Base-by-base conservation (phyloP, 2,888 invertebrate genomes). In the Platycheirus rosarum region DNA sequence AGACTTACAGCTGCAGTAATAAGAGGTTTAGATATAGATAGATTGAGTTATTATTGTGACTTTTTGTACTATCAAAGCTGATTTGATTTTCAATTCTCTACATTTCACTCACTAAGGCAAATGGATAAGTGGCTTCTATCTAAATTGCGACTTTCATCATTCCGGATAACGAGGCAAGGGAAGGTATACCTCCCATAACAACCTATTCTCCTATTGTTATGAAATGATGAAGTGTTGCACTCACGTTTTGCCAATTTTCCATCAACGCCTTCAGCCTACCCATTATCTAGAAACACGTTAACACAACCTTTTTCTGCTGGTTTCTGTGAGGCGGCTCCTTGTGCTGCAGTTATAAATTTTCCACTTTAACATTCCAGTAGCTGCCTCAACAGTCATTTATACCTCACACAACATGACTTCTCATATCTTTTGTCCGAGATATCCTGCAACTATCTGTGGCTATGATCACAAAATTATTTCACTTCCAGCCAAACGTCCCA, bases 211-310 rank as follows among this genome's bases (percentile, higher is more conserved):
- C 4, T 32, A 7, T 8, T 32, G 8, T 32, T 32, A 7, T 8
- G 8, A 32, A 7, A 32, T 32, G 29, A 32, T 32, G 29, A 29
- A 44, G 16, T 44, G 16, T 42, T 8, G 7, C 8, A 32, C 16
- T 60, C 60, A 60, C 60, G 44, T 44, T 60, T 60, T 18, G 2
- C 18, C 42, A 60, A 60, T 60, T 60, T 44, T 40, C 42, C 60
- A 29, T 42, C 23, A 44, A 44, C 42, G 60, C 29, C 29, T 29
- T 3, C n/a, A 42, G 7, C 16, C 26, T 14, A 29, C 29, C n/a
- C 60, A 60, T 60, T 60, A 60, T 44, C 44, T 60, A n/a, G 18
- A 37, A 55, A 20, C 53, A 16, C 44, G 60, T 60, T 60, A 60
- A 60, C 60, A 40, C 37, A 44, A 60, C 13, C 60, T 16, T 16